Evolutionary conservation across 1,140 invertebrate genomes (phyloP), one percentile per base, ranked within the genome.

Genomic region (Cardiocondyla obscurior): DNA sequence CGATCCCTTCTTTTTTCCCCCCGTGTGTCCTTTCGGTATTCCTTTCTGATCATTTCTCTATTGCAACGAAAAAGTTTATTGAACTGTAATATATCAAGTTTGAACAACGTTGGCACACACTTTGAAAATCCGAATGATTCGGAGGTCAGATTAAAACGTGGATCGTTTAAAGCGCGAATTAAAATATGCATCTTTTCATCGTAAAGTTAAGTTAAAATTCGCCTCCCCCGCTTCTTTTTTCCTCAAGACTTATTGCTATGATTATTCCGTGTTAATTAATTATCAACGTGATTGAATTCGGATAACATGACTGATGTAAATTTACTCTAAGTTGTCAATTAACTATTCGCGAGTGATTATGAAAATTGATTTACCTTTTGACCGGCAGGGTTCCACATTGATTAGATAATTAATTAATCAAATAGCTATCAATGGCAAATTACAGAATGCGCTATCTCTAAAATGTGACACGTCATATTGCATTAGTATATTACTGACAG

Each of bases 11-110:
- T n/a, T 44, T n/a, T 70, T 42, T 42, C 19, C 12, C 14, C 25
- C 42, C 55, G n/a, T 70, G 57, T n/a, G 3, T 22, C 25, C 42
- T 44, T 73, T 12, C 16, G 5, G 22, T 33, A n/a, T n/a, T n/a
- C n/a, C n/a, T n/a, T n/a, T n/a, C 28, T 33, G 19, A n/a, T 49
- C 22, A 28, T 57, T 33, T 73, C 4, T 39, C 36, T 58, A 44
- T 72, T 72, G 28, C 28, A 8, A 73, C 73, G 33, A 36, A 73
- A 73, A 64, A 25, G 57, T 64, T 46, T 2, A 62, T 73, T 22
- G 6, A 2, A 42, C 16, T 58, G n/a, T n/a, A n/a, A 5, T 3
- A 0, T n/a, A 74, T 30, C 12, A 44, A 42, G 25, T 12, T 74
- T 36, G 12, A 16, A 62, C 39, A 33, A 33, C 33, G 33, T 62